These are phyloP conservation scores for Notocelia uddmanniana DNA, from an alignment of 2,888 invertebrate species.

Conservation along the genomic window DNA sequence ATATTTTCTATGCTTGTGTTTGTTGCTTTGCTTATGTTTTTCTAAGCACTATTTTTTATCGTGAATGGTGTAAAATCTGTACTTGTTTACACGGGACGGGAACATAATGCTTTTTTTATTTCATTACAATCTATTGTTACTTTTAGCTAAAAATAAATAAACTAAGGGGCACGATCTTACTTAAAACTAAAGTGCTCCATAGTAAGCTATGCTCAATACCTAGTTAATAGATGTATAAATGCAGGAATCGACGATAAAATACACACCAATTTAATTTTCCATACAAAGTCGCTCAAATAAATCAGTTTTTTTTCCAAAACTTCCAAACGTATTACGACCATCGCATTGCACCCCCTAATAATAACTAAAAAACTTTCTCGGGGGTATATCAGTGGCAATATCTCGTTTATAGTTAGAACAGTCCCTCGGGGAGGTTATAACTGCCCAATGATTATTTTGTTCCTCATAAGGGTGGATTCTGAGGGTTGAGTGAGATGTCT, in stretches of 20 bases:
- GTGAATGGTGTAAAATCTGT: too few relatives aligned
- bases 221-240: not conserved
- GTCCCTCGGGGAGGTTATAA: conserved; percentile 76
- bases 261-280: conserved; percentile 26
- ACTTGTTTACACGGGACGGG: too few relatives aligned
- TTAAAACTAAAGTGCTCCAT: too few relatives aligned
- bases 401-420: conserved; percentile 76
- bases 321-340: conserved; percentile 38
- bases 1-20: too few relatives aligned
- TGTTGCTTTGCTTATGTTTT: too few relatives aligned
- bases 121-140: too few relatives aligned
- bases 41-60: too few relatives aligned
- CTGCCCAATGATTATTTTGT: conserved; percentile 84
- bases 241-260: conserved; percentile 1
- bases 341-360: conserved; percentile 53
- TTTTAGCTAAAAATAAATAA: too few relatives aligned
- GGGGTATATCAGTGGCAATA: conserved; percentile 67
- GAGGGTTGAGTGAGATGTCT: conserved; percentile 33
- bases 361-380: conserved; percentile 69
- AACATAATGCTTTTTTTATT: too few relatives aligned
- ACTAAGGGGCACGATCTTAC: too few relatives aligned
- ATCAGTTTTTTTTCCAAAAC: conserved; percentile 36
- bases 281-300: conserved; percentile 24
- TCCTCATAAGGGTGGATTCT: conserved; percentile 60
- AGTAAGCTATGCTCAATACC: too few relatives aligned